Conservation (phyloP, 2,113 vertebrate genomes). For the Tachycineta bicolor region DNA sequence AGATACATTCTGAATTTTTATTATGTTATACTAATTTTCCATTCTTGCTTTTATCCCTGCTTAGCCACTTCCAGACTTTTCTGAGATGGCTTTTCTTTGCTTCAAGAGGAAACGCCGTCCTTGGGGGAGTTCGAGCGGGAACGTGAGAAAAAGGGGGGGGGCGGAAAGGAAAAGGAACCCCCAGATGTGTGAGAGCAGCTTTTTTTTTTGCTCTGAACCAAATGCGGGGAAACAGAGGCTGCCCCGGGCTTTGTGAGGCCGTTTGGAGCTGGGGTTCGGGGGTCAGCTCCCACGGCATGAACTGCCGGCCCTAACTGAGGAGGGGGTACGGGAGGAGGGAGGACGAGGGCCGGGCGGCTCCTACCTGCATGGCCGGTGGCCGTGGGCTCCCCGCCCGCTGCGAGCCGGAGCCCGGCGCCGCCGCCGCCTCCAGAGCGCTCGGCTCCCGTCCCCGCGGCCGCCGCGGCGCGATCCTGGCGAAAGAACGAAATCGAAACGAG, state of each 20-base stretch:
- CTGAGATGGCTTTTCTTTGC: accelerated
- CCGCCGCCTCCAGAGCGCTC: neutral
- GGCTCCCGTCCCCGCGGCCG: neutral
- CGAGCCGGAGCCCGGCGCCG: neutral
- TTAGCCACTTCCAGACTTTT: neutral
- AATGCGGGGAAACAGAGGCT: accelerated
- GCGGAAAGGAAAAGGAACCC: accelerated
- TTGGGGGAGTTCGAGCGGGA: accelerated
- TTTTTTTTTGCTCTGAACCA: neutral
- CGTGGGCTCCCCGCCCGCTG: neutral
- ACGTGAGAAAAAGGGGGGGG: accelerated
- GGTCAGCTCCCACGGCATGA: neutral
- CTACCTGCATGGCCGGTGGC: constrained; percentile 79
- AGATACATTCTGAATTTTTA: neutral
- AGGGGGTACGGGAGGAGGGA: no score
- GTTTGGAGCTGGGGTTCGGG: neutral
- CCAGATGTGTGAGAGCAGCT: neutral
- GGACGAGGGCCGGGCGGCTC: neutral
- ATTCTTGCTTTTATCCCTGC: neutral
- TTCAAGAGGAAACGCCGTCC: neutral
- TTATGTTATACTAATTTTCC: neutral
- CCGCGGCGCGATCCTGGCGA: constrained; percentile 64
- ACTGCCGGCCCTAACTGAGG: accelerated
- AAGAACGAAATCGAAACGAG: constrained; percentile 90
- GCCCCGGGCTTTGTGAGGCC: neutral